Evolutionary conservation across 2,113 vertebrate genomes (phyloP).

Genomic region (Podilymbus podiceps): DNA sequence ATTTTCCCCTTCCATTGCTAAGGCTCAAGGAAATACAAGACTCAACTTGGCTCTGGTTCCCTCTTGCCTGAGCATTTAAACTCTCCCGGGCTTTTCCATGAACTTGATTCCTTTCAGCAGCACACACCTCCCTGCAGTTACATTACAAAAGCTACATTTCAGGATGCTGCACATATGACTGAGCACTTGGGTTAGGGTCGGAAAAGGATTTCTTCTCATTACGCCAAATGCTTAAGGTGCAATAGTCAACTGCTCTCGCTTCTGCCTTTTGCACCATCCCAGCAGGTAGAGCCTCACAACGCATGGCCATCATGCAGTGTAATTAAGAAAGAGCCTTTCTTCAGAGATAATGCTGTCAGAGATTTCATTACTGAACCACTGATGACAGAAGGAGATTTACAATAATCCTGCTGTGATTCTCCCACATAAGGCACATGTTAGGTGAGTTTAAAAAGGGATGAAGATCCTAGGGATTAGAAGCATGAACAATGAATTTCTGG

Average conservation of each 20-base stretch:
- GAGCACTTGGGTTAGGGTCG: not conserved
- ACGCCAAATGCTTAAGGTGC: not conserved
- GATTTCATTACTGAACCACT: not conserved
- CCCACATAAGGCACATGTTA: not conserved
- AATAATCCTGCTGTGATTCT: not conserved
- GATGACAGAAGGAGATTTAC: not conserved
- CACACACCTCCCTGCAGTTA: not conserved
- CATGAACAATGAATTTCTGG: not conserved
- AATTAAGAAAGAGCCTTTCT: not conserved
- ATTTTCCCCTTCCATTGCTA: not conserved
- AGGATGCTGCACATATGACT: not conserved
- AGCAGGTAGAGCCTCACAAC: not conserved
- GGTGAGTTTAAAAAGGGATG: not conserved
- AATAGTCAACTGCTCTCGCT: not conserved
- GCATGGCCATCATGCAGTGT: not conserved
- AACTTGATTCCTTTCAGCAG: not conserved
- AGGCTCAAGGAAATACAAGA: not conserved
- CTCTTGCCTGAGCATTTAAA: not conserved
- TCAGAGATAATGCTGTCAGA: not conserved
- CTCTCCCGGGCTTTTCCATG: not conserved
- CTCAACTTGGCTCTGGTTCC: not conserved
- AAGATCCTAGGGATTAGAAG: not conserved
- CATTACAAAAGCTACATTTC: not conserved
- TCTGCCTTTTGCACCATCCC: not conserved
- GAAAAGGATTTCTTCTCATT: not conserved